phyloP scores from a whole-genome alignment of 2,888 invertebrate species.

The Octonoba sinensis region DNA sequence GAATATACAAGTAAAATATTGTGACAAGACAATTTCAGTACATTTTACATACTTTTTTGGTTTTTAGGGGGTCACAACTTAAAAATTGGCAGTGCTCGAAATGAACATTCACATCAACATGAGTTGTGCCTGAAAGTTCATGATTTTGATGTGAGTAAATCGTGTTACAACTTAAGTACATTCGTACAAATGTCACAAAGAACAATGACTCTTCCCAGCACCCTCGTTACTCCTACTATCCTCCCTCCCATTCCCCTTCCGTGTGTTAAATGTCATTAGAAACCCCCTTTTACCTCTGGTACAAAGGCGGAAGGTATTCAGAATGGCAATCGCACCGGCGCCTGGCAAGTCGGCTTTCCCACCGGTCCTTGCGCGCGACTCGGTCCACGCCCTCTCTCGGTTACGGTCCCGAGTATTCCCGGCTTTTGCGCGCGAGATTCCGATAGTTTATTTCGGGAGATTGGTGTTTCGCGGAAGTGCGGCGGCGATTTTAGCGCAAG shows the following conservation, averaged over 20 bases:
- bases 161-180: too few relatives aligned
- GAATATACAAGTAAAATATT: too few relatives aligned
- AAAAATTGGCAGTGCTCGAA: too few relatives aligned
- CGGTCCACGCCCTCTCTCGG: constrained; percentile 42
- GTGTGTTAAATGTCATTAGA: not conserved
- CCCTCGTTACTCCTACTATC: constrained; percentile 10
- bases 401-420: not conserved
- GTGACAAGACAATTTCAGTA: too few relatives aligned
- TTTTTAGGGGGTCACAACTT: too few relatives aligned
- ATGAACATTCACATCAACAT: too few relatives aligned
- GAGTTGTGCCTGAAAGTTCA: too few relatives aligned
- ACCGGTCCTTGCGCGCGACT: constrained; percentile 16
- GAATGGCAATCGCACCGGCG: constrained; percentile 45
- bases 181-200: too few relatives aligned
- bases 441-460: constrained; percentile 3
- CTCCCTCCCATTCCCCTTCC: not conserved
- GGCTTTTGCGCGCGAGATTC: constrained; percentile 26
- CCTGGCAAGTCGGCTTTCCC: constrained; percentile 51
- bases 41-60: too few relatives aligned
- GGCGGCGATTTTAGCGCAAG: not conserved
- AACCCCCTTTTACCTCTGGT: not conserved
- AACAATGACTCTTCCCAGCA: too few relatives aligned
- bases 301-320: not conserved
- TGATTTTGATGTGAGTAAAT: too few relatives aligned
- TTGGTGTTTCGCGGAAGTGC: not conserved